Base-by-base conservation (phyloP, 2,888 invertebrate genomes). In the Dynastes grantii region DNA sequence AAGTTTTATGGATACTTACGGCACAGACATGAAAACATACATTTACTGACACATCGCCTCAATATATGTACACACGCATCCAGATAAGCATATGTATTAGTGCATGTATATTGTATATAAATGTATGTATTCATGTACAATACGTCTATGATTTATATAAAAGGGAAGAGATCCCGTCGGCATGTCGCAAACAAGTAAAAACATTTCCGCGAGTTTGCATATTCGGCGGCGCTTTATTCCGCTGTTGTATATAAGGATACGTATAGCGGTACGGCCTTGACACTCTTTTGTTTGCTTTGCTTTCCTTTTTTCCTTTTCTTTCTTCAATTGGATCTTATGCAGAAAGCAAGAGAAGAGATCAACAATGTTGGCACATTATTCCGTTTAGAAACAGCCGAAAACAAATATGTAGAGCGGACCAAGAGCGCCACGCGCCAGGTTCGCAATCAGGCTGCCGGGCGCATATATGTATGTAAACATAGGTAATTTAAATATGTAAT, bases 1-100 rank as follows among this genome's bases (percentile, higher is more conserved):
- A 79, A 79, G 76, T 76, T 79, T 79, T 79, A 79, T 79, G 64
- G 71, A 32, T 68, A 64, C 79, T 76, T 79, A 76, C 63, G 55
- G 9, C 40, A 76, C 76, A 55, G 64, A 67, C 64, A 76, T 49
- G 68, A 68, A 76, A 67, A 68, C 67, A 45, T 67, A 61, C 55
- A 51, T 51, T 13, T 75, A 75, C 9, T 6, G n/a, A 32, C 32
- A 11, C 29, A 63, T 45, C 8, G 8, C 29, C 13, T 63, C 11
- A 32, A 63, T 32, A 5, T 29, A 9, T 51, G 45, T 49, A 49
- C 27, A 16, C 22, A 5, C n/a, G 27, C 51, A 68, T 16, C n/a
- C 8, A 8, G 45, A 40, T 49, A 67, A 16, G 16, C 49, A n/a
- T 40, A 16, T 45, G 27, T 68, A 51, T 9, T 40, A 13, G 6